Conservation (phyloP, 2,113 vertebrate genomes). For the Opisthocomus hoazin region DNA sequence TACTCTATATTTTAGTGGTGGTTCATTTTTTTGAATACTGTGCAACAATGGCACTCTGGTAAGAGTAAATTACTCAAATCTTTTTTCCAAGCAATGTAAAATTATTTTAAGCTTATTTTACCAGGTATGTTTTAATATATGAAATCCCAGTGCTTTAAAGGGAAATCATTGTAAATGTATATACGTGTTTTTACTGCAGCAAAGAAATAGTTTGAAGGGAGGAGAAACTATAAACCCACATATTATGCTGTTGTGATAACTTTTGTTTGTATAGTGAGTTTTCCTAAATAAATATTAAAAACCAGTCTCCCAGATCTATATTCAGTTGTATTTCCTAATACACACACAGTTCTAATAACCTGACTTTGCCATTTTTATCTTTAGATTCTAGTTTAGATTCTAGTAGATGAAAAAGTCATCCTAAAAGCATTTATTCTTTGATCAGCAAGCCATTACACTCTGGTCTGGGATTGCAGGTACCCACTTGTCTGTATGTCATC, state of each 20-base stretch:
- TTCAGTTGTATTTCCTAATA: constrained; percentile 24
- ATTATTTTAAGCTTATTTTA: constrained; percentile 61
- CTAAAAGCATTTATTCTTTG: background rate
- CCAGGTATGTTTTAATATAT: constrained; percentile 59
- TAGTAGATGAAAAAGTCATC: background rate
- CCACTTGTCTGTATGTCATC: background rate
- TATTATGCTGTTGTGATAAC: constrained; percentile 38
- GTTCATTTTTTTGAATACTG: constrained; percentile 52
- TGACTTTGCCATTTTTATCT: background rate
- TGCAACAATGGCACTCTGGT: constrained; percentile 58
- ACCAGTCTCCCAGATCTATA: background rate
- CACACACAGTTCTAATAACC: background rate
- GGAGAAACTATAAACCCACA: background rate
- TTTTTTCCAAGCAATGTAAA: constrained; percentile 56
- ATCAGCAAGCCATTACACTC: background rate
- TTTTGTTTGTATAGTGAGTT: constrained; percentile 60
- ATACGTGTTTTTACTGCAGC: constrained; percentile 46
- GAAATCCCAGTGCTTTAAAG: constrained; percentile 29
- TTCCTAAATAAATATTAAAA: constrained; percentile 63
- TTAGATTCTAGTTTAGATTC: background rate
- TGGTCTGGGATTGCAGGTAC: background rate
- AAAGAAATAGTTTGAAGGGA: background rate
- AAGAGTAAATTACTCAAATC: constrained; percentile 68
- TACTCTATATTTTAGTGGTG: constrained; percentile 62
- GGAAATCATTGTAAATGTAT: constrained; percentile 13